Percentiles rank a stretch among this genome's conserved stretches.
Evolutionary conservation across 1,140 invertebrate genomes (phyloP).

Genomic region (Drosophila arizonae): DNA sequence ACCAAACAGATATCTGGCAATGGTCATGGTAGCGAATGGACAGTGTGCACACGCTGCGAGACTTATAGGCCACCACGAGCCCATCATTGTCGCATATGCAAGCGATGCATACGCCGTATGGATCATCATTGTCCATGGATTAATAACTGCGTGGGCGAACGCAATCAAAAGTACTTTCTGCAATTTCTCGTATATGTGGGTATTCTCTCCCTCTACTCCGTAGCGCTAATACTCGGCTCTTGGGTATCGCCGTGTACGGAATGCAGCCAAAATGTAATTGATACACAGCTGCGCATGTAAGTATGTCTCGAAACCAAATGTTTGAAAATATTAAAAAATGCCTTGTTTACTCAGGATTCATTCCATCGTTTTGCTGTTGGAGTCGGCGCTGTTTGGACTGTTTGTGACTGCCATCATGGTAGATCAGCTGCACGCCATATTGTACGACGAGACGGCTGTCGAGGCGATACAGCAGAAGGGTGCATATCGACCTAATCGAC

Average conservation of each 20-base stretch:
- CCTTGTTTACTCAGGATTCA: conserved; percentile 86
- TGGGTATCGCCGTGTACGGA: conserved; percentile 90
- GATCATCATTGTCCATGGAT: conserved; percentile 95
- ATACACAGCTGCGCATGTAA: conserved; percentile 91
- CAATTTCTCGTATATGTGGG: conserved; percentile 94
- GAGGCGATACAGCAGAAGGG: conserved; percentile 90
- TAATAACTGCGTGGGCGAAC: conserved; percentile 96
- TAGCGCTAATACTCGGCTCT: conserved; percentile 88
- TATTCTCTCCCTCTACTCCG: conserved; percentile 87
- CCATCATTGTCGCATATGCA: conserved; percentile 95
- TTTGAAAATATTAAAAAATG: neutral
- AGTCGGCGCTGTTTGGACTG: conserved; percentile 93
- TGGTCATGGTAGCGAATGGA: conserved; percentile 88
- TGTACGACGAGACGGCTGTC: conserved; percentile 88
- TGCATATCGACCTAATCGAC: conserved; percentile 86
- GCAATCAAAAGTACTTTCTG: conserved; percentile 97
- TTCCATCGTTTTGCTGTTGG: conserved; percentile 92
- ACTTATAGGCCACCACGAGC: conserved; percentile 92
- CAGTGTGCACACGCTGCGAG: conserved; percentile 92
- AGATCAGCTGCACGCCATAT: conserved; percentile 94
- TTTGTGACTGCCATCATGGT: conserved; percentile 95
- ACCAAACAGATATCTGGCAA: conserved; percentile 63
- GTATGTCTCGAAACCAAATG: conserved; percentile 65
- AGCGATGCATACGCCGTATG: conserved; percentile 93
- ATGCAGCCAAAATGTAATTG: conserved; percentile 87